Evolutionary conservation across 1,140 invertebrate genomes (phyloP).

Genomic region (Apolygus lucorum): DNA sequence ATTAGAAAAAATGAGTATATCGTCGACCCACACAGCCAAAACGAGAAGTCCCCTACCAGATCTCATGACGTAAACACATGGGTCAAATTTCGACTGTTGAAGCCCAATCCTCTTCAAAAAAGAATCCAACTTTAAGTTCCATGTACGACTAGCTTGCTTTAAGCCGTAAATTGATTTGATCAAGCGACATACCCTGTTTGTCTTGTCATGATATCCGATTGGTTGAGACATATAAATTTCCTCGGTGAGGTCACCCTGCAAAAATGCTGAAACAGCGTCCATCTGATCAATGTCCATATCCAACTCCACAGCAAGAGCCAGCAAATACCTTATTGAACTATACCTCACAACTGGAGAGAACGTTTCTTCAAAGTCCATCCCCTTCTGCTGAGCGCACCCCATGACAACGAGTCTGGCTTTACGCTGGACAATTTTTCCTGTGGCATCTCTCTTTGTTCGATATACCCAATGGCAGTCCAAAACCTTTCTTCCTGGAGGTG

Average conservation of each 20-base stretch:
- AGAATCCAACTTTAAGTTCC: neutral
- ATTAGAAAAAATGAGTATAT: too few species aligned
- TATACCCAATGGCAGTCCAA: neutral
- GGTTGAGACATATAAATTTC: neutral
- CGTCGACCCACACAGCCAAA: too few species aligned
- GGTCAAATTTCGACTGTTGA: neutral
- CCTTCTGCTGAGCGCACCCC: neutral
- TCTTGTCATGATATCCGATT: neutral
- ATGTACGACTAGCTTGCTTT: neutral
- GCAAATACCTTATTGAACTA: neutral
- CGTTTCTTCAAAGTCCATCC: neutral
- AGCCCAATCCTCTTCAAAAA: neutral
- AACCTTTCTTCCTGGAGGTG: neutral
- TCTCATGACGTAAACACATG: neutral
- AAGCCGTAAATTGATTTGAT: neutral
- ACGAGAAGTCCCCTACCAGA: too few species aligned
- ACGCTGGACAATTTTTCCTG: neutral
- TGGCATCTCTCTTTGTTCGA: neutral
- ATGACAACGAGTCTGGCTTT: neutral
- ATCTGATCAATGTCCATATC: neutral
- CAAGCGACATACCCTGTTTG: neutral
- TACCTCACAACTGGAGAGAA: neutral
- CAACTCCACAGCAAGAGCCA: neutral
- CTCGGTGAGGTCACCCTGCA: neutral
- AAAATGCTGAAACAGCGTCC: neutral